Conservation (phyloP, 2,888 invertebrate species). For the Agrypnus murinus region DNA sequence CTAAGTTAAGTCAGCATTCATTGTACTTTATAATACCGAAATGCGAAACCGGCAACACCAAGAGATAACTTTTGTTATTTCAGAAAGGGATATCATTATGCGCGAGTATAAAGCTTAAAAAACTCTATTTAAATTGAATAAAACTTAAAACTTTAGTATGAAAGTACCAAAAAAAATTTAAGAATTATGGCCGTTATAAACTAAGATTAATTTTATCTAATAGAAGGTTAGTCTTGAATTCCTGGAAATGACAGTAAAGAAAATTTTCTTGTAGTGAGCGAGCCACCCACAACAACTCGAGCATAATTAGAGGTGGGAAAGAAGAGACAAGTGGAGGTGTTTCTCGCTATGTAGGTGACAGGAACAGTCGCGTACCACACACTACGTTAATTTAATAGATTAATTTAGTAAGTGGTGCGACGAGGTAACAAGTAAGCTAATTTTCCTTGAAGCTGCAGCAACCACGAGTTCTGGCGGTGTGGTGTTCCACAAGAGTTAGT, state of each 20-base stretch:
- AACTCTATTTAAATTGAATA: too few species aligned
- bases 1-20: slow-evolving; percentile 50
- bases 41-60: neutral
- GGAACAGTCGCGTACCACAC: slow-evolving; percentile 65
- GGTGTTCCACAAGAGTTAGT: slow-evolving; percentile 61
- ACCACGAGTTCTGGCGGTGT: slow-evolving; percentile 59
- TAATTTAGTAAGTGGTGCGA: slow-evolving; percentile 70
- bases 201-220: too few species aligned
- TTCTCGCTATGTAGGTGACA: slow-evolving; percentile 67
- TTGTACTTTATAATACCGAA: slow-evolving; percentile 24
- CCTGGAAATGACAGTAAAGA: slow-evolving; percentile 39
- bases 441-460: slow-evolving; percentile 64
- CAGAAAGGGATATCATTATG: neutral
- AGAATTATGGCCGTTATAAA: too few species aligned
- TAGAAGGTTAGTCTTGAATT: slow-evolving; percentile 23
- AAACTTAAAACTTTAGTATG: too few species aligned
- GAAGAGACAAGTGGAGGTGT: slow-evolving; percentile 58
- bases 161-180: too few species aligned
- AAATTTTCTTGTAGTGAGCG: slow-evolving; percentile 44
- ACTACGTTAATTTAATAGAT: slow-evolving; percentile 70
- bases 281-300: slow-evolving; percentile 52
- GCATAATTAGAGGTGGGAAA: slow-evolving; percentile 57
- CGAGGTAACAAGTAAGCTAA: slow-evolving; percentile 70
- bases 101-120: too few species aligned
- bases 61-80: slow-evolving; percentile 16